Conservation (phyloP, 2,888 invertebrate genomes). For the Philaethria dido region DNA sequence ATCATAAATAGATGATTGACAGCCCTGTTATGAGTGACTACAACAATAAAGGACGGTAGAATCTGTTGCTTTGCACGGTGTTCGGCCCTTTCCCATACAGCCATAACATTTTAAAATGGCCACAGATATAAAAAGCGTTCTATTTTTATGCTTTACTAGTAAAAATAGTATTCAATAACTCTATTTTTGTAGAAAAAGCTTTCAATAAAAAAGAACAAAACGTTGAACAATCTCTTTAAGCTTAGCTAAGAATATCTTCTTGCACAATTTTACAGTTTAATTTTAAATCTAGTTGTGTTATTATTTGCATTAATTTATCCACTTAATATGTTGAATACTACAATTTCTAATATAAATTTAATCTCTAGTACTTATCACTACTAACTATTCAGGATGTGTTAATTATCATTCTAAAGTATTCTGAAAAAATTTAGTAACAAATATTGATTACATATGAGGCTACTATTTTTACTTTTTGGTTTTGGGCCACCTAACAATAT, state of each 20-base stretch:
- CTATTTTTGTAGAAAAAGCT: not conserved
- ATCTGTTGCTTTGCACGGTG: conserved; percentile 27
- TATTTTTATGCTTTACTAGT: not conserved
- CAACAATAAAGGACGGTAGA: conserved; percentile 34
- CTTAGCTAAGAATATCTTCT: not conserved
- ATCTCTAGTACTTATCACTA: too few species aligned
- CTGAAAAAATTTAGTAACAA: too few species aligned
- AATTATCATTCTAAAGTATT: too few species aligned
- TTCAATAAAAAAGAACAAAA: not conserved
- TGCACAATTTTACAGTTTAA: too few species aligned
- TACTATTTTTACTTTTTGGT: too few species aligned
- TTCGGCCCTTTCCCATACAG: conserved; percentile 9
- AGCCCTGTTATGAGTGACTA: conserved; percentile 33
- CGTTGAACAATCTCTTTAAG: not conserved
- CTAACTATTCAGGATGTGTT: too few species aligned
- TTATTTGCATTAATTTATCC: too few species aligned
- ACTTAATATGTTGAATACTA: too few species aligned
- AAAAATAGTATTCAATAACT: not conserved
- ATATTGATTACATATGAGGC: too few species aligned
- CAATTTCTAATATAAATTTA: too few species aligned
- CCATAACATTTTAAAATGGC: conserved; percentile 21
- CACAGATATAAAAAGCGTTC: conserved; percentile 7
- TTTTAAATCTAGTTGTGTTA: too few species aligned
- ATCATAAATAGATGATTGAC: conserved; percentile 5
- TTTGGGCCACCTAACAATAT: too few species aligned